Evolutionary conservation across 2,888 invertebrate genomes (phyloP).

Genomic region (Eupithecia vulgata): DNA sequence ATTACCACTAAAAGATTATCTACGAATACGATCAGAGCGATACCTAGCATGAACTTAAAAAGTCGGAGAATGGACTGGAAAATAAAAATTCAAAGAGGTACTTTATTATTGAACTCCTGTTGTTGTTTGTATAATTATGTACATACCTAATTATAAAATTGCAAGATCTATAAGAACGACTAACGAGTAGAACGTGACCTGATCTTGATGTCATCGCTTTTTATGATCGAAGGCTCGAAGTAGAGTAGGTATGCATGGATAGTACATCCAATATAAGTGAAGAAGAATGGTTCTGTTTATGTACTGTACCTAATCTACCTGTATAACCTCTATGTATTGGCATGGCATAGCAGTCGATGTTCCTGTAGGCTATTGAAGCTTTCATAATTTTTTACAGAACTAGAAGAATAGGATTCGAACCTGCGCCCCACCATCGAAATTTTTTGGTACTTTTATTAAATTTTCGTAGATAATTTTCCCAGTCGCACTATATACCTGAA

Average conservation of each 20-base stretch:
- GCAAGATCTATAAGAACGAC: not conserved
- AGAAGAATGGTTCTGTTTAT: not conserved
- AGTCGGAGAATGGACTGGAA: not conserved
- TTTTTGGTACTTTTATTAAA: no score
- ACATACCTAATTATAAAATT: not conserved
- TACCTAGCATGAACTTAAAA: not conserved
- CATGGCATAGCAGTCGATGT: not conserved
- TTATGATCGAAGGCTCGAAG: conserved; percentile 8
- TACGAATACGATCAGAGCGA: not conserved
- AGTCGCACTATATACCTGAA: no score
- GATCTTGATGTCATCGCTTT: conserved; percentile 23
- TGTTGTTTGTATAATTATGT: not conserved
- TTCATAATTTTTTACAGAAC: not conserved
- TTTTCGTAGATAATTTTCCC: no score
- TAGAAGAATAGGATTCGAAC: no score
- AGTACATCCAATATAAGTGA: not conserved
- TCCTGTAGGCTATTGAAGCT: not conserved
- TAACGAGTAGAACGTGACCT: not conserved
- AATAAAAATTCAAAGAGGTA: not conserved
- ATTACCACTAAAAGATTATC: not conserved
- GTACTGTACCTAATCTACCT: not conserved
- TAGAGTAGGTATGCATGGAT: not conserved
- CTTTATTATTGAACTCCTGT: not conserved
- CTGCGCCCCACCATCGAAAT: no score
- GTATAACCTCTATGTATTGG: not conserved